These are phyloP conservation scores for Polydrusus tereticollis DNA, from an alignment of 2,888 invertebrate genomes.

Conservation along the genomic window DNA sequence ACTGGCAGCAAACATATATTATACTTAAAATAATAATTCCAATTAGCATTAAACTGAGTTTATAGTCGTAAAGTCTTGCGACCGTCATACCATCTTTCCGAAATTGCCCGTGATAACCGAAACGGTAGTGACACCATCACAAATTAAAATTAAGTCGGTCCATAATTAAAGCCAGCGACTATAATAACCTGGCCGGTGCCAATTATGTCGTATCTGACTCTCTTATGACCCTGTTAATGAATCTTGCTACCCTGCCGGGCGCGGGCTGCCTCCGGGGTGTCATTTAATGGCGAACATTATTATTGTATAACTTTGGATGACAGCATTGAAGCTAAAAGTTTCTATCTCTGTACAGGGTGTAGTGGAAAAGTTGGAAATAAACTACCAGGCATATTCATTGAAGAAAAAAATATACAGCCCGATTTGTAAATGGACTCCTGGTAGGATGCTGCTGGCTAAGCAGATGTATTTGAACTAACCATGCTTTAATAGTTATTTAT, in stretches of 20 bases:
- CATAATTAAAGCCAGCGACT: not conserved
- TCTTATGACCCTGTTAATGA: slow-evolving; percentile 10
- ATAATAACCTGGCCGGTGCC: slow-evolving; percentile 9
- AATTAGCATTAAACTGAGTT: too few relatives aligned
- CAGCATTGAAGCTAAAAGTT: not conserved
- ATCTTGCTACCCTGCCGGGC: not conserved
- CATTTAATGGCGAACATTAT: slow-evolving; percentile 1
- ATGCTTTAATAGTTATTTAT: too few relatives aligned
- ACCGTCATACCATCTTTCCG: not conserved
- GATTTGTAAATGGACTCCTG: too few relatives aligned
- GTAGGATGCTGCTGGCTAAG: too few relatives aligned
- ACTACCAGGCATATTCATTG: too few relatives aligned
- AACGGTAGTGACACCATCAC: slow-evolving; percentile 5
- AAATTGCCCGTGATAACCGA: not conserved
- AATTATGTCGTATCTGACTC: not conserved
- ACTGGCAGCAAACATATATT: too few relatives aligned
- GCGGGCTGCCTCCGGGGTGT: not conserved
- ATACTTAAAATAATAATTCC: too few relatives aligned
- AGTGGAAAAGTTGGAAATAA: too few relatives aligned
- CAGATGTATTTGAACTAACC: too few relatives aligned
- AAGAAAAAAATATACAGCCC: too few relatives aligned
- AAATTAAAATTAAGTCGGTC: slow-evolving; percentile 8
- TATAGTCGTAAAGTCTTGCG: not conserved
- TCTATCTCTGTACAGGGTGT: not conserved
- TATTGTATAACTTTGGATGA: not conserved